A percentile compares a stretch with the other conserved stretches of the same genome.
phyloP scores from a whole-genome alignment of 1,140 invertebrate genomes.

The Caenorhabditis inopinata region DNA sequence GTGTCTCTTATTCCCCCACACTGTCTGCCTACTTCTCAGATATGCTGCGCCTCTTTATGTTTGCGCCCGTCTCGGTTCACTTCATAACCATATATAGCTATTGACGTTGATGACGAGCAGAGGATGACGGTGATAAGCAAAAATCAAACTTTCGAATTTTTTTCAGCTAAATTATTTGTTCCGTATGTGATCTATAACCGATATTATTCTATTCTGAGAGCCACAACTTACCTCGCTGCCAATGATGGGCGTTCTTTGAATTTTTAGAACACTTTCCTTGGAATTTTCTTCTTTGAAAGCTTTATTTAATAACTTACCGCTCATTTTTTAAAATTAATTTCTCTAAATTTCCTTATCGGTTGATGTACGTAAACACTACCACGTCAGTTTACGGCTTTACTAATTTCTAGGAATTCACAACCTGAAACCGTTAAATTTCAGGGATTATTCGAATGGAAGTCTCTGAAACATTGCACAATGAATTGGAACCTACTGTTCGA shows the following conservation, averaged over 20 bases:
- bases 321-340: too few species aligned
- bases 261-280: too few species aligned
- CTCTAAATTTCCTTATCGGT: too few species aligned
- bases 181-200: background rate
- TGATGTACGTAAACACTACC: background rate
- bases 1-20: background rate
- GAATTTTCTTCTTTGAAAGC: too few species aligned
- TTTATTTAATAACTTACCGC: too few species aligned
- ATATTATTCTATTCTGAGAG: too few species aligned
- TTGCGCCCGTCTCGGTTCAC: background rate
- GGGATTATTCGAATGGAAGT: background rate
- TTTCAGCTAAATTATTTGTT: background rate
- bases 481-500: background rate
- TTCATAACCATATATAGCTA: slow-evolving; percentile 30
- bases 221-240: too few species aligned
- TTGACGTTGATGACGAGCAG: background rate
- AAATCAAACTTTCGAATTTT: background rate
- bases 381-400: background rate
- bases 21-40: background rate
- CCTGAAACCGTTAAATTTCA: background rate
- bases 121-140: background rate
- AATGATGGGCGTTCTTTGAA: too few species aligned
- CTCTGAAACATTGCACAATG: slow-evolving; percentile 14
- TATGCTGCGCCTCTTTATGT: slow-evolving; percentile 10
- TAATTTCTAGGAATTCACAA: background rate